Conservation (phyloP, 2,888 invertebrate species). For the Leucozona laternaria region DNA sequence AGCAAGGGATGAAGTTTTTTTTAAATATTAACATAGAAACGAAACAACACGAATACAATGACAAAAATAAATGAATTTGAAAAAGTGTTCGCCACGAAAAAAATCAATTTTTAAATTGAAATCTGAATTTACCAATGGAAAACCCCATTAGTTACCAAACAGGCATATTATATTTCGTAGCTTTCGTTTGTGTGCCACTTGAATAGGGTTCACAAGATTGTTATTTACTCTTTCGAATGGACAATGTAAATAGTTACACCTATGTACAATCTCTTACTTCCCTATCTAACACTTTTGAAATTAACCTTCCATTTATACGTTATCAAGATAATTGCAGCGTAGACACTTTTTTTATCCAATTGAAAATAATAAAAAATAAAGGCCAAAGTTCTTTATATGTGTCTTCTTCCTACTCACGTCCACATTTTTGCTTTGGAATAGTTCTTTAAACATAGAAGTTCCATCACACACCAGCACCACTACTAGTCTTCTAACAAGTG, state of each 20-base stretch:
- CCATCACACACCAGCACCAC: neutral
- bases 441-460: conserved; percentile 40
- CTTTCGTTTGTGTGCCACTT: neutral
- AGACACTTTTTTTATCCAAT: conserved; percentile 37
- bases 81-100: too few species aligned
- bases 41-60: too few species aligned
- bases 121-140: too few species aligned
- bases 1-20: too few species aligned
- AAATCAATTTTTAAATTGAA: too few species aligned
- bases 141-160: too few species aligned
- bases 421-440: conserved; percentile 29
- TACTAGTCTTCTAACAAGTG: conserved; percentile 37
- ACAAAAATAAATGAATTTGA: too few species aligned
- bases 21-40: too few species aligned
- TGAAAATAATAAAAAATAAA: conserved; percentile 7
- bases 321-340: conserved; percentile 30
- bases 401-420: conserved; percentile 12
- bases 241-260: neutral
- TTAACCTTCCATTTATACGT: conserved; percentile 21
- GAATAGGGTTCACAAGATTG: neutral
- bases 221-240: neutral
- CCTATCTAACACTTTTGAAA: neutral
- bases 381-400: conserved; percentile 46
- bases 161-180: too few species aligned
- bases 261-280: neutral